Base-by-base conservation (phyloP, 2,797 vertebrate species). In the Benthosema pterotum region DNA sequence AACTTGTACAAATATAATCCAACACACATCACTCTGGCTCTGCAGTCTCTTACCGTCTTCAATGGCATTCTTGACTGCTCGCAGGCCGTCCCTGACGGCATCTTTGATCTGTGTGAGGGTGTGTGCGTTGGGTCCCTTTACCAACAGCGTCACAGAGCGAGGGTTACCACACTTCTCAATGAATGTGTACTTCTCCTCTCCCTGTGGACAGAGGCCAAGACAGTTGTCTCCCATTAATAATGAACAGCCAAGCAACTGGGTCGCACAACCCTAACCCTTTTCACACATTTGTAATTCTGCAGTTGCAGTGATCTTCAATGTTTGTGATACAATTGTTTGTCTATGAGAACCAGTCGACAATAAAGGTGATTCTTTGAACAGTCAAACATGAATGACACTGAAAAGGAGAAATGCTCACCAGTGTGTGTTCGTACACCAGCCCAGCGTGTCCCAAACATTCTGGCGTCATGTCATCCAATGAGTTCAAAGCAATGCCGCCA, bases 41-140 rank as follows among this genome's bases (percentile, higher is more conserved):
- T 38, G 11, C 0, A 0, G 5, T 48, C 0, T 76, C 82, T 69
- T 75, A 99, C 97, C 96, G 45, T 99, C 97, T 83, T 99, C 97
- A 0, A 98, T 94, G 19, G 97, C 96, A 0, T 99, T 99, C 79
- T 98, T 99, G 15, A 99, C 97, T 0, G 97, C 96, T 1, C 97
- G 87, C 73, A 99, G 92, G 3, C 97, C 98, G 1, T 99, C 97
- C 72, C 98, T 88, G 1, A 98, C 84, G 0, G 97, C 97, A 1
- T 99, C 98, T 91, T 98, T 99, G 88, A 99, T 98, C 69, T 99
- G 98, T 2, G 89, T 96, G 2, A 99, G 92, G 0, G 98, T 99
- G 80, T 99, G 98, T 80, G 98, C 98, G 85, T 98, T 99, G 12
- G 98, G 97, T 16, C 98, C 96, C 82, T 96, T 95, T 79, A 99